These are phyloP conservation scores for Drusus annulatus DNA, from an alignment of 1,140 invertebrate genomes.

Conservation along the genomic window DNA sequence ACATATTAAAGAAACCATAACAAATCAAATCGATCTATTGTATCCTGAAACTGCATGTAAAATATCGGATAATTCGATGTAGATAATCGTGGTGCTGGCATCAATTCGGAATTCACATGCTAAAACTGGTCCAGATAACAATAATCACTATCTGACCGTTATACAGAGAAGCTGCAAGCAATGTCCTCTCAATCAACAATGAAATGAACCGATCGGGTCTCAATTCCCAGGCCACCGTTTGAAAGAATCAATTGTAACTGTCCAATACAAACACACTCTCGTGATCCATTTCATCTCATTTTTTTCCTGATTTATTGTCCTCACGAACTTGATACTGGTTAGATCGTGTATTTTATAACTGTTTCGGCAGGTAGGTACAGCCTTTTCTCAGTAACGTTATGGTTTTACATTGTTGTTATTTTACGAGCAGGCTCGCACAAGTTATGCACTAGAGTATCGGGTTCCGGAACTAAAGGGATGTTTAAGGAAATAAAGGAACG, in stretches of 20 bases:
- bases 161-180: neutral
- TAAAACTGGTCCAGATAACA: conserved; percentile 5
- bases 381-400: neutral
- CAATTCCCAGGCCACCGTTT: conserved; percentile 37
- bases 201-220: conserved; percentile 13
- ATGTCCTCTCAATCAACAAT: conserved; percentile 30
- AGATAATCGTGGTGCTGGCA: conserved; percentile 4
- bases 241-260: conserved; percentile 44
- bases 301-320: conserved; percentile 46
- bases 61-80: conserved; percentile 27
- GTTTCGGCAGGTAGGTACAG: conserved; percentile 40
- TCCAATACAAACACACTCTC: conserved; percentile 33
- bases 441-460: conserved; percentile 30
- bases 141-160: conserved; percentile 21
- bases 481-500: neutral
- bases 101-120: conserved; percentile 22
- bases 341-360: conserved; percentile 48
- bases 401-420: conserved; percentile 9
- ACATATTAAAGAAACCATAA: no score
- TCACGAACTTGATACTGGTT: conserved; percentile 49
- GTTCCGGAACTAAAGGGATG: conserved; percentile 33
- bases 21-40: no score
- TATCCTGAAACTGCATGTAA: conserved; percentile 11
- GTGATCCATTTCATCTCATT: conserved; percentile 46
- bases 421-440: conserved; percentile 35